These are phyloP conservation scores for Melanchra persicariae DNA, from an alignment of 2,888 invertebrate species.

Conservation along the genomic window DNA sequence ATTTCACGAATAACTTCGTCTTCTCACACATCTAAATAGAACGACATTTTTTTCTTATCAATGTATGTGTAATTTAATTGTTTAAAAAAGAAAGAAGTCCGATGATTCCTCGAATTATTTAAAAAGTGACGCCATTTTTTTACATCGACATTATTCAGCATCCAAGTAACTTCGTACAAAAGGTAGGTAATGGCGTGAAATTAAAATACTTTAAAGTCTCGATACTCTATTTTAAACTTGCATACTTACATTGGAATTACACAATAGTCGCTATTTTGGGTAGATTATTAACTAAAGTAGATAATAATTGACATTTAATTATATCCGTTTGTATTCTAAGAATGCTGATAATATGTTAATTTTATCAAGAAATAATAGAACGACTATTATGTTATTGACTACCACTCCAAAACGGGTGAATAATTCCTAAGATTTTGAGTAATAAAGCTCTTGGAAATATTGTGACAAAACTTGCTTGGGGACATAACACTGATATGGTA, in stretches of 20 bases:
- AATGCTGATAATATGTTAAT: constrained; percentile 56
- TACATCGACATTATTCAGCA: not conserved
- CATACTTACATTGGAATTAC: constrained; percentile 10
- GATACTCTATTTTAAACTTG: constrained; percentile 9
- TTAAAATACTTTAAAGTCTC: constrained; percentile 29
- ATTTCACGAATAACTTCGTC: constrained; percentile 13
- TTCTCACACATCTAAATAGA: not conserved
- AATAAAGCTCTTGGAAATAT: constrained; percentile 26
- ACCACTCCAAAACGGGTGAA: constrained; percentile 31
- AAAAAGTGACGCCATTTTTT: not conserved
- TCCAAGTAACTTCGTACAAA: constrained; percentile 23
- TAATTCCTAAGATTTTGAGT: constrained; percentile 34
- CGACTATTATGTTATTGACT: constrained; percentile 42
- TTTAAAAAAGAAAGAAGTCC: constrained; percentile 5
- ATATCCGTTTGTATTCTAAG: constrained; percentile 49
- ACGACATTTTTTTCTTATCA: not conserved
- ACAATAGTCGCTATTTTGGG: constrained; percentile 11
- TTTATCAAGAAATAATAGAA: constrained; percentile 44
- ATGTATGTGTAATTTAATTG: constrained; percentile 13
- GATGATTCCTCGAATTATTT: constrained; percentile 1
- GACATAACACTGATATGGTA: not conserved
- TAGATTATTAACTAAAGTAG: constrained; percentile 22
- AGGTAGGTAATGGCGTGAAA: constrained; percentile 33
- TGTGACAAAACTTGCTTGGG: constrained; percentile 13
- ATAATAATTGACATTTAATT: constrained; percentile 53